Evolutionary conservation across 2,888 invertebrate species (phyloP).

Genomic region (Eubasilissa splendida): DNA sequence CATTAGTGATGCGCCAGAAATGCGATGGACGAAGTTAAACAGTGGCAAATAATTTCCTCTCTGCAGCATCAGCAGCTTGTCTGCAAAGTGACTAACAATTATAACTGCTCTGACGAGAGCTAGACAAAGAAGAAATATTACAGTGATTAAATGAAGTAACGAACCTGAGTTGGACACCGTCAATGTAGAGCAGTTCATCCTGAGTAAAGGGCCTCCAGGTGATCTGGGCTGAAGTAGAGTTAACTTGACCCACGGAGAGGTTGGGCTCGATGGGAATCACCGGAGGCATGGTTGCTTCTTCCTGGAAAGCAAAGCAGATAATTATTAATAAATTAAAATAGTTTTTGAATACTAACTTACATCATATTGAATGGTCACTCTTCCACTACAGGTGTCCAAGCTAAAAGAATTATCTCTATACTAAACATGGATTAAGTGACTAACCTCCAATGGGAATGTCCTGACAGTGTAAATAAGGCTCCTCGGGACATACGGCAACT

Average conservation of each 20-base stretch:
- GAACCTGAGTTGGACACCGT: slow-evolving; percentile 85
- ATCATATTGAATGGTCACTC: no score
- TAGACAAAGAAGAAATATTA: no score
- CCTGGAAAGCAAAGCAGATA: slow-evolving; percentile 45
- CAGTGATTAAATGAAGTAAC: slow-evolving; percentile 2
- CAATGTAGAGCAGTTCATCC: slow-evolving; percentile 87
- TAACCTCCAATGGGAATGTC: slow-evolving; percentile 71
- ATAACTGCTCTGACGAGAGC: no score
- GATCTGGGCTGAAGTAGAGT: slow-evolving; percentile 84
- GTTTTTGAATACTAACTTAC: background rate
- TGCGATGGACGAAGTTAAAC: no score
- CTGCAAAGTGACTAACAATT: no score
- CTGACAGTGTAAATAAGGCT: slow-evolving; percentile 84
- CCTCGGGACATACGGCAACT: slow-evolving; percentile 83
- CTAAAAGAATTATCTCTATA: background rate
- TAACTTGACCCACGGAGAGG: slow-evolving; percentile 81
- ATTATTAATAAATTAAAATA: background rate
- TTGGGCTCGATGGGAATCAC: slow-evolving; percentile 77
- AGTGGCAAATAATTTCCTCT: no score
- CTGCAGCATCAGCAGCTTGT: no score
- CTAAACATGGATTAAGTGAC: background rate
- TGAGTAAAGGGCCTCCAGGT: slow-evolving; percentile 88
- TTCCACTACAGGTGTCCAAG: no score
- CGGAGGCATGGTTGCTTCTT: slow-evolving; percentile 60
- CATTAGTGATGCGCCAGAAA: no score